A percentile compares a stretch with the other conserved stretches of the same genome.
Conservation (phyloP, 2,797 vertebrate species). For the Phrynocephalus vlangalii region DNA sequence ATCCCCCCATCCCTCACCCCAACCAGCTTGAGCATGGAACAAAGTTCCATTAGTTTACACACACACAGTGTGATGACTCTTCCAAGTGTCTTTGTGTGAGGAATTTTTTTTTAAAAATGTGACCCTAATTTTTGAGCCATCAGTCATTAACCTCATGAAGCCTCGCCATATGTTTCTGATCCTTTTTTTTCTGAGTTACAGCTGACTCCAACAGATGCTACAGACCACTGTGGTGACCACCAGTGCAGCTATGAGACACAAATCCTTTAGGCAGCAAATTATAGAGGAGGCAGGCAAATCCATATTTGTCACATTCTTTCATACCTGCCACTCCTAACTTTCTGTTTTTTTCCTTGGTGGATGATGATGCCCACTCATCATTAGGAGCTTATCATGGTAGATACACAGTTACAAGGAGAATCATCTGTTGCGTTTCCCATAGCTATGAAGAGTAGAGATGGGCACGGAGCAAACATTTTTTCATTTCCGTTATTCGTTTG, state of each 20-base stretch:
- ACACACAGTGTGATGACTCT: neutral
- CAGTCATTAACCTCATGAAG: neutral
- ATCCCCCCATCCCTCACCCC: too few species aligned
- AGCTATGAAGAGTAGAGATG: neutral
- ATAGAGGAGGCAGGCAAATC: neutral
- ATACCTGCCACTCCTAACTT: neutral
- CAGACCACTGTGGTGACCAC: neutral
- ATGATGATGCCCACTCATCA: neutral
- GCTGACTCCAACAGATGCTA: neutral
- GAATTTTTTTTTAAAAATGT: neutral
- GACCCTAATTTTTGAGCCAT: conserved; percentile 8
- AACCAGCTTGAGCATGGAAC: conserved; percentile 43
- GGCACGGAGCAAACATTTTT: too few species aligned
- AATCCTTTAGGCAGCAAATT: neutral
- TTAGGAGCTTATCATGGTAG: neutral
- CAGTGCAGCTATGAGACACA: neutral
- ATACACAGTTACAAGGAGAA: neutral
- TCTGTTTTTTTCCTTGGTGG: neutral
- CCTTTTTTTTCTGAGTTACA: neutral
- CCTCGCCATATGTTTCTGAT: neutral
- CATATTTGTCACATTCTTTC: neutral
- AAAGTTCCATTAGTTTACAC: conserved; percentile 20
- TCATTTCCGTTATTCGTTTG: too few species aligned
- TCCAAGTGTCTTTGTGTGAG: neutral
- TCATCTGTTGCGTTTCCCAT: neutral